These are phyloP conservation scores for Drosophila recens DNA, from an alignment of 2,888 invertebrate species.

Conservation along the genomic window DNA sequence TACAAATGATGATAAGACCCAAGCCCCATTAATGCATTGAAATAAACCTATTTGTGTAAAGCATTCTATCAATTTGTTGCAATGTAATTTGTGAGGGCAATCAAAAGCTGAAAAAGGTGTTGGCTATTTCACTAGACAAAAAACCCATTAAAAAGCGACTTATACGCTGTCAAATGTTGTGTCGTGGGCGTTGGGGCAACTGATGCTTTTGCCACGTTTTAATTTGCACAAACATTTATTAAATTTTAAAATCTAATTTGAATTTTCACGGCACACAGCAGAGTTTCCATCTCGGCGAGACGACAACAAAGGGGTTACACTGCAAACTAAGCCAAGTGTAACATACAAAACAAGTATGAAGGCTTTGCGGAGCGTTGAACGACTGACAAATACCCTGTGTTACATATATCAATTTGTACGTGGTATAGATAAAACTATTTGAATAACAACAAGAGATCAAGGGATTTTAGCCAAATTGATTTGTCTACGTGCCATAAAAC, in stretches of 20 bases:
- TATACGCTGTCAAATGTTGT: constrained; percentile 42
- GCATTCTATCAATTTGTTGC: not conserved
- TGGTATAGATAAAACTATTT: not conserved
- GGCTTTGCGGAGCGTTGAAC: not conserved
- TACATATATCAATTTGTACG: not conserved
- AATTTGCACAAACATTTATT: constrained; percentile 77
- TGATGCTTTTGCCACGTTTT: constrained; percentile 68
- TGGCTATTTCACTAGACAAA: constrained; percentile 51
- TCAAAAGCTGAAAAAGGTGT: not conserved
- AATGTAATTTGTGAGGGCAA: no score
- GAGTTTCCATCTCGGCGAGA: constrained; percentile 8
- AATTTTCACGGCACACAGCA: constrained; percentile 76
- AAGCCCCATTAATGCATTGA: constrained; percentile 17
- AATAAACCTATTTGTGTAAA: constrained; percentile 12
- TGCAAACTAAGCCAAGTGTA: constrained; percentile 65
- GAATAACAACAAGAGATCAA: not conserved
- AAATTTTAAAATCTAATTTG: constrained; percentile 83
- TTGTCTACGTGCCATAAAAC: not conserved
- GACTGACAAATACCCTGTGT: constrained; percentile 1
- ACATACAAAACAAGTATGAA: constrained; percentile 41
- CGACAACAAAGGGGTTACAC: constrained; percentile 38
- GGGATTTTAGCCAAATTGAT: not conserved
- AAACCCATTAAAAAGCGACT: constrained; percentile 65
- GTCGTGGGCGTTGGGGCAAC: constrained; percentile 38
- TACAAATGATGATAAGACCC: constrained; percentile 87